These are phyloP conservation scores for Petrocephalus zakoni DNA, from an alignment of 2,113 vertebrate species.

Conservation along the genomic window DNA sequence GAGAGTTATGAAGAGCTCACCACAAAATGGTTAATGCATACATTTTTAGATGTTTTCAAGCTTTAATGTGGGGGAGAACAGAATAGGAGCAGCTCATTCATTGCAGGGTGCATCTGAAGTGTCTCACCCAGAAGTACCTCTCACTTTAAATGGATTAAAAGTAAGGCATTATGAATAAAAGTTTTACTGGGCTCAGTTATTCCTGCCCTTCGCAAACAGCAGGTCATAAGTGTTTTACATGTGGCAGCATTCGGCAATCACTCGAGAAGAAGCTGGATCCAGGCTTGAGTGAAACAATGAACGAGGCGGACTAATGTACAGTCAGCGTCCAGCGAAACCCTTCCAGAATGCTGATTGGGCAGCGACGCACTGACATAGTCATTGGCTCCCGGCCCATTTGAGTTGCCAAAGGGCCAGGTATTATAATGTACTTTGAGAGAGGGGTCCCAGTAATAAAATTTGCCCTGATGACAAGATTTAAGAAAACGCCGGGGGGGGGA, in stretches of 20 bases:
- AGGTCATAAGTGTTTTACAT: neutral
- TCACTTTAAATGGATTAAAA: neutral
- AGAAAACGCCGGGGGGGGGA: neutral
- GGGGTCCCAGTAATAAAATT: neutral
- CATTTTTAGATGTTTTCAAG: conserved; percentile 7
- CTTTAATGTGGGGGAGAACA: neutral
- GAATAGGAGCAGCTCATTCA: neutral
- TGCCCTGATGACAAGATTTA: neutral
- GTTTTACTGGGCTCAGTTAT: neutral
- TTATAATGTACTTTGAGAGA: neutral
- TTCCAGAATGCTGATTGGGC: neutral
- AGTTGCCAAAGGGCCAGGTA: neutral
- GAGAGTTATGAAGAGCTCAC: neutral
- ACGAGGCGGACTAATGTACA: neutral
- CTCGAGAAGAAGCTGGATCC: neutral
- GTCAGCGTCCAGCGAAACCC: neutral
- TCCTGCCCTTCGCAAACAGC: neutral
- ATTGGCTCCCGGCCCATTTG: neutral
- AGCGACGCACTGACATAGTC: neutral
- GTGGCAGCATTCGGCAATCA: neutral
- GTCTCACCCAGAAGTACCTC: neutral
- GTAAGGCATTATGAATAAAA: neutral
- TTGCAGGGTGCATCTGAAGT: neutral
- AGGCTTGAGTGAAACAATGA: neutral
- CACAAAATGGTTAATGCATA: neutral